Evolutionary conservation across 2,888 invertebrate genomes (phyloP).

Genomic region (Cosmopolites sordidus): DNA sequence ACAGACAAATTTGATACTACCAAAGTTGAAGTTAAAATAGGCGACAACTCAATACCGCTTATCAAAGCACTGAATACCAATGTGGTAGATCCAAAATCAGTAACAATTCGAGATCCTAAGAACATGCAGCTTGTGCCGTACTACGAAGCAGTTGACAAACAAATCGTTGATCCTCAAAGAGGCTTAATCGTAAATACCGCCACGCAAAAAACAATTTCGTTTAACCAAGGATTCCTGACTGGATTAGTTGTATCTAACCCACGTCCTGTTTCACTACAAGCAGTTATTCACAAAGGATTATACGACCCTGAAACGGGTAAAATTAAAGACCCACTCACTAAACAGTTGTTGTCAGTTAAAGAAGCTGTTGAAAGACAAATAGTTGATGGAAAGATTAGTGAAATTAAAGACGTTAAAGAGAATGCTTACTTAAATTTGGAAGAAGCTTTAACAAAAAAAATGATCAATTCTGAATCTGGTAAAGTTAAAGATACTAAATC

Average conservation of each 20-base stretch:
- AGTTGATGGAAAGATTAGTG: conserved; percentile 75
- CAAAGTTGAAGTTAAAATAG: conserved; percentile 61
- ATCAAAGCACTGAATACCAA: conserved; percentile 74
- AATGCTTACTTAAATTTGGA: conserved; percentile 69
- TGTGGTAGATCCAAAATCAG: conserved; percentile 71
- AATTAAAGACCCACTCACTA: conserved; percentile 68
- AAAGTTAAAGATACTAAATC: conserved; percentile 69
- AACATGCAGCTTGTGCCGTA: conserved; percentile 72
- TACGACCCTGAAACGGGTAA: conserved; percentile 67
- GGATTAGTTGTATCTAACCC: conserved; percentile 66
- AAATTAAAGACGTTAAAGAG: conserved; percentile 72
- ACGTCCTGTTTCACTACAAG: conserved; percentile 73
- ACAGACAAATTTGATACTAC: conserved; percentile 64
- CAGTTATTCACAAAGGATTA: conserved; percentile 65
- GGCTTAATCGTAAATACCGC: conserved; percentile 68
- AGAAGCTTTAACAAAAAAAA: conserved; percentile 66
- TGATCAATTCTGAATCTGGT: conserved; percentile 67
- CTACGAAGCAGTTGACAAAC: conserved; percentile 75
- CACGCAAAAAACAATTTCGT: conserved; percentile 64
- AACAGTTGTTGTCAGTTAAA: conserved; percentile 66
- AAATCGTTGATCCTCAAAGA: conserved; percentile 70
- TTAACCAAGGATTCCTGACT: conserved; percentile 65
- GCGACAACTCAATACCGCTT: conserved; percentile 62
- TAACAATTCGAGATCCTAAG: conserved; percentile 68
- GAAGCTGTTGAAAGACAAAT: conserved; percentile 76